Evolutionary conservation across 2,888 invertebrate genomes (phyloP).

Genomic region (Apocheima hispidaria): DNA sequence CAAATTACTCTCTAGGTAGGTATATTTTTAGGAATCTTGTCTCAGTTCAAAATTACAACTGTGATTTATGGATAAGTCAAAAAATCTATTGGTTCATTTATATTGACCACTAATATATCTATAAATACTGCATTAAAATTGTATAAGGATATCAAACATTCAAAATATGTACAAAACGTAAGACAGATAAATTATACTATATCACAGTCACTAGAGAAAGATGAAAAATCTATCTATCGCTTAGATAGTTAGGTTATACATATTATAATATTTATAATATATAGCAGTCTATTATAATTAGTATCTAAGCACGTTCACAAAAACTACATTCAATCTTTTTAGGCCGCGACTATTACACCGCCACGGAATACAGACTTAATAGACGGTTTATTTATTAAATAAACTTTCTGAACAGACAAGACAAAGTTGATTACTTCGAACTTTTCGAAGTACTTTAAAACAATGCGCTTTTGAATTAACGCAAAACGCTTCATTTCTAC

Average conservation of each 20-base stretch:
- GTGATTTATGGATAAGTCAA: constrained; percentile 37
- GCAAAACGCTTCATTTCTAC: no score
- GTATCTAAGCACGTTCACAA: constrained; percentile 47
- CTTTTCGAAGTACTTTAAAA: no score
- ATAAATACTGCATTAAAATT: constrained; percentile 79
- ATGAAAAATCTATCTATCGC: constrained; percentile 64
- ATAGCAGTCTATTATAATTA: constrained; percentile 72
- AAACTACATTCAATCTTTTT: constrained; percentile 61
- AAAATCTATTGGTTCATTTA: constrained; percentile 52
- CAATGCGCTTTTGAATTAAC: no score
- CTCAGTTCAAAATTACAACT: constrained; percentile 53
- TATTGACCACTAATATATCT: constrained; percentile 41
- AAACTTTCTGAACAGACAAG: neutral
- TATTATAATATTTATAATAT: constrained; percentile 71
- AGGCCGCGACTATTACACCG: constrained; percentile 59
- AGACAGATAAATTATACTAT: constrained; percentile 80
- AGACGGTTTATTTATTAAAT: no score
- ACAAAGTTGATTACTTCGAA: neutral
- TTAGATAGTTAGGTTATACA: constrained; percentile 66
- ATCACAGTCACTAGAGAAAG: constrained; percentile 85
- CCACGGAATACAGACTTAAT: constrained; percentile 41
- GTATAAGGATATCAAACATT: constrained; percentile 84
- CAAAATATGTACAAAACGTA: constrained; percentile 79
- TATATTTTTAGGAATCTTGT: constrained; percentile 58
- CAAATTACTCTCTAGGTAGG: constrained; percentile 57